phyloP scores from a whole-genome alignment of 2,888 invertebrate species.

The Caenorhabditis wallacei region DNA sequence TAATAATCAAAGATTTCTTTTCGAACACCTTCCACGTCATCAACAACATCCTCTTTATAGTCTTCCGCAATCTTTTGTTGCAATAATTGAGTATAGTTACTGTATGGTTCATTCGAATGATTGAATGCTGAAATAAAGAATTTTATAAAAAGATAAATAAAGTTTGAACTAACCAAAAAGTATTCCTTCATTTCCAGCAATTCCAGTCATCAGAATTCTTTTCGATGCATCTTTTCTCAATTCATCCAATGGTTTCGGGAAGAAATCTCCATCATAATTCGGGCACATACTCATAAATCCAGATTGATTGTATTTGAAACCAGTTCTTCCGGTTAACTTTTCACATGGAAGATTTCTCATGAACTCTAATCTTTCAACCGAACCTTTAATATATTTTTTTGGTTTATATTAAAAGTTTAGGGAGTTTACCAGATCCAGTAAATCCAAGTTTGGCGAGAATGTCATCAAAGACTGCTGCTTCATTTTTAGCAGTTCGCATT shows the following conservation, averaged over 20 bases:
- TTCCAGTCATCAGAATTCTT: conserved; percentile 67
- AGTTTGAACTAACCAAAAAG: conserved; percentile 13
- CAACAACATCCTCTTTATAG: conserved; percentile 48
- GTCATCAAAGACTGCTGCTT: conserved; percentile 58
- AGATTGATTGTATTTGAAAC: conserved; percentile 14
- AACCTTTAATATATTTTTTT: conserved; percentile 1
- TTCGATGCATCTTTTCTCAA: conserved; percentile 67
- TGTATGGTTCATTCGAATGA: neutral
- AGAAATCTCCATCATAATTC: conserved; percentile 73
- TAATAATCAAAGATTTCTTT: conserved; percentile 53
- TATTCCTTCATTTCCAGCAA: conserved; percentile 72
- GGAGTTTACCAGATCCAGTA: conserved; percentile 33
- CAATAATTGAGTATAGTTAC: conserved; percentile 6
- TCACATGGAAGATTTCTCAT: conserved; percentile 29
- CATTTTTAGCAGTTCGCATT: conserved; percentile 52
- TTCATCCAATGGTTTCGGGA: conserved; percentile 69
- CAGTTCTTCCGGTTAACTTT: conserved; percentile 14
- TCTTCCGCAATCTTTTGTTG: conserved; percentile 32
- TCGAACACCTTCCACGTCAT: conserved; percentile 48
- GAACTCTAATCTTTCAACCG: conserved; percentile 33
- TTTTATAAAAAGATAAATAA: neutral
- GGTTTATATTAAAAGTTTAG: neutral
- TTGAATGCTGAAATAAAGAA: conserved; percentile 14
- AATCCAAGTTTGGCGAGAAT: conserved; percentile 62
- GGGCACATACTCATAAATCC: conserved; percentile 44